Evolutionary conservation across 2,888 invertebrate genomes (phyloP).

Genomic region (Drosophila longiperda): DNA sequence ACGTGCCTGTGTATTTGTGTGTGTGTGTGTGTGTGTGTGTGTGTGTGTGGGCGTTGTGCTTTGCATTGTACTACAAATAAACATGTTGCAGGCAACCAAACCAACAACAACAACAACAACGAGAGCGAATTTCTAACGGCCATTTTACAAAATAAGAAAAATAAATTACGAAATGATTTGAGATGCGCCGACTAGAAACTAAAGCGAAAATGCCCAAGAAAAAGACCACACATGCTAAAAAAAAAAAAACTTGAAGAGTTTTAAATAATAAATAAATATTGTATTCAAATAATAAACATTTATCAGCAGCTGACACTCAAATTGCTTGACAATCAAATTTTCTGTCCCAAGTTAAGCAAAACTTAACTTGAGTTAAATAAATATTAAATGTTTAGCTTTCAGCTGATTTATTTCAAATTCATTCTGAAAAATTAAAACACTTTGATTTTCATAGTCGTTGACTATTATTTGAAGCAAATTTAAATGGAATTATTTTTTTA

Average conservation of each 20-base stretch:
- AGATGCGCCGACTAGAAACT: constrained; percentile 45
- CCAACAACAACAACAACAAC: constrained; percentile 12
- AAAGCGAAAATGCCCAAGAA: constrained; percentile 22
- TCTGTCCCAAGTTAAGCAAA: neutral
- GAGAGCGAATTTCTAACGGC: constrained; percentile 13
- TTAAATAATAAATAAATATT: neutral
- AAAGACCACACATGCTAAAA: constrained; percentile 8
- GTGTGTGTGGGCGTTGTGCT: constrained; percentile 13
- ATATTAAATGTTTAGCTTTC: neutral
- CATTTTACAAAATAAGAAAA: constrained; percentile 40
- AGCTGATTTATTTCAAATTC: neutral
- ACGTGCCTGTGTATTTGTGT: constrained; percentile 1
- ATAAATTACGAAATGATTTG: constrained; percentile 56
- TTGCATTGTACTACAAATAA: constrained; percentile 67
- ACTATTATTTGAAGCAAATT: neutral
- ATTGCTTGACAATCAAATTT: neutral
- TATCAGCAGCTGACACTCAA: neutral
- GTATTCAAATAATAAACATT: constrained; percentile 2
- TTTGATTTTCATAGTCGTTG: neutral
- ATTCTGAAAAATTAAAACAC: neutral
- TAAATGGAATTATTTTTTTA: neutral
- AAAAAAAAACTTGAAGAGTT: neutral
- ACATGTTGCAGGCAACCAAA: constrained; percentile 49
- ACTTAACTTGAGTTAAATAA: neutral
- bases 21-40: constrained; percentile 6